Conservation (phyloP, 2,797 vertebrate species). For the Hoplostethus atlanticus region DNA sequence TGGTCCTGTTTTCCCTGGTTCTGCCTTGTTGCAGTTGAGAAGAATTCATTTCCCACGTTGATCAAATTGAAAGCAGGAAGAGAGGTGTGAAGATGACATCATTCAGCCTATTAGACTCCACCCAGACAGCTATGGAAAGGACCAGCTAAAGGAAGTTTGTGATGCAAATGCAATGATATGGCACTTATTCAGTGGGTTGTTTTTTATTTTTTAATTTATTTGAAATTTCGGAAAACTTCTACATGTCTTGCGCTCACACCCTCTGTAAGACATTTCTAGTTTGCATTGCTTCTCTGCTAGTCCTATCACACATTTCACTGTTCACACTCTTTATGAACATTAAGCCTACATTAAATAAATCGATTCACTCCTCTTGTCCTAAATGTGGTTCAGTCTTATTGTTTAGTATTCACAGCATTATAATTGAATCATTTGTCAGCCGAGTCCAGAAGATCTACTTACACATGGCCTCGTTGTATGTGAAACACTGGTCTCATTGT, state of each 20-base stretch:
- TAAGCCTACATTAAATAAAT: conserved; percentile 17
- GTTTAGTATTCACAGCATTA: conserved; percentile 50
- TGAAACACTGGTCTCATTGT: conserved; percentile 78
- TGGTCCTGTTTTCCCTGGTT: conserved; percentile 74
- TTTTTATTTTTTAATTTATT: conserved; percentile 14
- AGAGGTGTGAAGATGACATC: conserved; percentile 42
- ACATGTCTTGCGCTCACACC: conserved; percentile 14
- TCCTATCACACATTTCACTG: not conserved
- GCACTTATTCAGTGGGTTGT: conserved; percentile 7
- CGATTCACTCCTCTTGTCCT: conserved; percentile 5
- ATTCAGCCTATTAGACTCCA: conserved; percentile 35
- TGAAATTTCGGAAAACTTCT: not conserved
- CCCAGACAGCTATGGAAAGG: conserved; percentile 30
- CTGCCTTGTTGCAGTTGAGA: conserved; percentile 9
- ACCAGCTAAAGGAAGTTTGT: conserved; percentile 42
- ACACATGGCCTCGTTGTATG: conserved; percentile 55
- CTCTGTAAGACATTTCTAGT: conserved; percentile 22
- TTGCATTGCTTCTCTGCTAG: conserved; percentile 28
- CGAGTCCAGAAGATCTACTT: conserved; percentile 26
- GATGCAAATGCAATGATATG: conserved; percentile 59
- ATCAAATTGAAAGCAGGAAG: conserved; percentile 31
- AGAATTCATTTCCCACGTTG: conserved; percentile 29
- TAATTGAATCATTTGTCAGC: conserved; percentile 65
- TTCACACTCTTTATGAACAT: not conserved
- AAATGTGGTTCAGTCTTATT: conserved; percentile 20